Evolutionary conservation across 1,140 invertebrate species (phyloP).

Genomic region (Oppia nitens): DNA sequence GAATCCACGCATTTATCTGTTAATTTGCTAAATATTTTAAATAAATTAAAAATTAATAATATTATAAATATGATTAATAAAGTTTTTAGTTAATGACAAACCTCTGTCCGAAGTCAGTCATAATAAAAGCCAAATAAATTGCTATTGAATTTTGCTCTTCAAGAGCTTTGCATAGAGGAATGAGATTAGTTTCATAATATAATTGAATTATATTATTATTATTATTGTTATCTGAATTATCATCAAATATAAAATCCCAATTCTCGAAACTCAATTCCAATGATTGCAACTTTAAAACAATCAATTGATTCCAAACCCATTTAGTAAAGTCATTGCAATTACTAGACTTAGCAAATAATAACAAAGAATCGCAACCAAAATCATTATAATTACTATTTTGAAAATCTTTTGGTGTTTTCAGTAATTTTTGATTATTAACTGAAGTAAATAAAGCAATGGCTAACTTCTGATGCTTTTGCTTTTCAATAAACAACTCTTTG

Average conservation of each 20-base stretch:
- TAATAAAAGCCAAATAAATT: slow-evolving; percentile 12
- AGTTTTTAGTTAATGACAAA: neutral
- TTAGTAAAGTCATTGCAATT: neutral
- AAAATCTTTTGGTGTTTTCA: neutral
- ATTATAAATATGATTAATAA: neutral
- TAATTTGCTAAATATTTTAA: neutral
- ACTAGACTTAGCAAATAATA: slow-evolving; percentile 3
- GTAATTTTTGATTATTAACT: neutral
- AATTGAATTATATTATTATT: slow-evolving; percentile 1
- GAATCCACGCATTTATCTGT: neutral
- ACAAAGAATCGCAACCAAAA: neutral
- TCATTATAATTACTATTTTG: neutral
- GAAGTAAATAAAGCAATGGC: slow-evolving; percentile 9
- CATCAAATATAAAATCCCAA: slow-evolving; percentile 10
- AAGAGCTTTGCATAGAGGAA: slow-evolving; percentile 4
- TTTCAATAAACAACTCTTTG: slow-evolving; percentile 1
- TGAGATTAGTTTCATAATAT: slow-evolving; percentile 4
- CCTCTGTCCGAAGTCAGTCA: slow-evolving; percentile 12
- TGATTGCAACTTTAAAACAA: slow-evolving; percentile 10
- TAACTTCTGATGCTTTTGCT: neutral
- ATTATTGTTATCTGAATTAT: neutral
- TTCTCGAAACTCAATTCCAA: slow-evolving; percentile 6
- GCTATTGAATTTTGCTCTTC: slow-evolving; percentile 10
- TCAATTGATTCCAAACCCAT: slow-evolving; percentile 15
- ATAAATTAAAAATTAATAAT: neutral